Base-by-base conservation (phyloP, 2,888 invertebrate species). In the Torymus texanus region DNA sequence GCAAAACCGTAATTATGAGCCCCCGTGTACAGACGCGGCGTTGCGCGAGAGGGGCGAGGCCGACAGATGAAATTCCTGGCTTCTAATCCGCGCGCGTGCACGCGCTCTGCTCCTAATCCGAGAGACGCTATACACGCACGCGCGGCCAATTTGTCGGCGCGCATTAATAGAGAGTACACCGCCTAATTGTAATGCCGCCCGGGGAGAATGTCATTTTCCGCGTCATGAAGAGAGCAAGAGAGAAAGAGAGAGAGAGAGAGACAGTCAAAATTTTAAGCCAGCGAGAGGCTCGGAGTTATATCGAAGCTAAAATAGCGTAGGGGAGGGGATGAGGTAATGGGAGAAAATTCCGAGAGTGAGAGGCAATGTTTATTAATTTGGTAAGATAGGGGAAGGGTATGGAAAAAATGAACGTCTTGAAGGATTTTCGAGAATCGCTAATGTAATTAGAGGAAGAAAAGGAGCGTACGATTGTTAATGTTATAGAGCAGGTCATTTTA, bases 51-150 rank as follows among this genome's bases (percentile, higher is more conserved):
- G 10, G 59, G 67, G 21, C 12, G 58, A 50, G 51, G 8, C 56
- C 51, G n/a, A 53, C 58, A 76, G 59, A 76, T 76, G 80, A 80
- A 76, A 80, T 80, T 80, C 73, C 62, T 73, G 65, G 55, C 59
- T 65, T 73, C 72, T 73, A 63, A 76, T 80, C 65, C 58, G 50
- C 58, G 55, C 29, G 41, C 8, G 41, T 21, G 21, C 21, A 21
- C 41, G 10, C 41, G 41, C 41, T 5, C 41, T 8, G 14, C 24
- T 53, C 58, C 62, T 72, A 65, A 71, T 74, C 58, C 53, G 68
- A 65, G 24, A 53, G 21, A 41, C 24, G 56, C n/a, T 29, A 41
- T 29, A 51, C 74, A 24, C 58, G 59, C 70, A 67, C 66, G 61
- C 65, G 65, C 24, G 18, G 65, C 77, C 75, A 78, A 78, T 78